Evolutionary conservation across 2,113 vertebrate genomes (phyloP), one percentile per base, ranked within the genome.

Genomic region (Archilochus colubris): DNA sequence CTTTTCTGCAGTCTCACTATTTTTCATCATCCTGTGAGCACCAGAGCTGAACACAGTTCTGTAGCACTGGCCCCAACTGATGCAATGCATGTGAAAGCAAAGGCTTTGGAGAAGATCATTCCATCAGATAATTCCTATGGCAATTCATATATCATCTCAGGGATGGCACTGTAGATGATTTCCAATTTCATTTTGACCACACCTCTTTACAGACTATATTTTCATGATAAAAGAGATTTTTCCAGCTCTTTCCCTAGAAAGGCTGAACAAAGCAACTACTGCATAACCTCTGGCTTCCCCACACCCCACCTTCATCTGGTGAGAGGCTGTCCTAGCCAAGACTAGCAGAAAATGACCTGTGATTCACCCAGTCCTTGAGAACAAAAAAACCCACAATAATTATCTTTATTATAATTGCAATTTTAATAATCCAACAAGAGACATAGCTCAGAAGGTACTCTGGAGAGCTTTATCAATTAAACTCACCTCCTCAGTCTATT

Each of bases 401-500:
- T 95, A 95, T 31, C 90, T 81, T 86, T 30, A 68, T 91, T 82
- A 72, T 93, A 88, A 94, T 44, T 94, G 88, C 62, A 78, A 22
- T 88, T 83, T 80, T 91, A 96, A 95, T 88, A 70, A 90, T 67
- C 61, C 90, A 86, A 62, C 73, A 78, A 79, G 90, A 88, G 76
- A 57, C 68, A 77, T 19, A 78, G 73, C 62, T 90, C 86, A 88
- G 76, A 92, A 93, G 46, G 48, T 20, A 58, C 80, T 81, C 62
- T 2, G 12, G 90, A 97, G 95, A 93, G 36, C 38, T 84, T 92
- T 90, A 89, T 64, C 87, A 95, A 88, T 90, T 93, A 89, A 95
- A 81, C 69, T 88, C 70, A 86, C 64, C 86, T 92, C 82, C 68
- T 86, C 59, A 27, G 70, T 70, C 81, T 73, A 43, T 0, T 89